Conservation (phyloP, 2,797 vertebrate genomes). For the Falco biarmicus region DNA sequence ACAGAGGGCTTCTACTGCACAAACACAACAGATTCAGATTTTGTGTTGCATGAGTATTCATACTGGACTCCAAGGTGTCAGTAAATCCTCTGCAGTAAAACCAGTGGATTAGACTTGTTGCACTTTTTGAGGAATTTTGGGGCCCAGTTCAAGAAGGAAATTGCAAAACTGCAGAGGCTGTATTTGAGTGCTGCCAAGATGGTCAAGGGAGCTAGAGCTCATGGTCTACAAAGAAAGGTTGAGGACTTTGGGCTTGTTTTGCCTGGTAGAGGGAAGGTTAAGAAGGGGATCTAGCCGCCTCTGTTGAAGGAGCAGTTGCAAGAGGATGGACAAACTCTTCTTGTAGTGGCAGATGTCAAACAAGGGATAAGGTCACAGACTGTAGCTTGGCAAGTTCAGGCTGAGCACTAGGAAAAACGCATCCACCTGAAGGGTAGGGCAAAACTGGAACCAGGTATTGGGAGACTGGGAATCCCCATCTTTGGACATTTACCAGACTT, state of each 20-base stretch:
- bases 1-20: background rate
- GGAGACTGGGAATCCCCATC: background rate
- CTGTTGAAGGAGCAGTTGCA: background rate
- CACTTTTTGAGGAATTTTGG: background rate
- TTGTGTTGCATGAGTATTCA: background rate
- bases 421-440: background rate
- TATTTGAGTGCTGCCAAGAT: background rate
- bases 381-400: background rate
- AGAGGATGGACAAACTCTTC: background rate
- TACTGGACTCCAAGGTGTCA: rapidly evolving
- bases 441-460: background rate
- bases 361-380: background rate
- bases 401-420: background rate
- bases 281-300: background rate
- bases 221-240: background rate
- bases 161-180: background rate
- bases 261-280: background rate
- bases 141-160: background rate
- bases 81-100: background rate
- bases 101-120: background rate
- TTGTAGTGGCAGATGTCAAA: background rate
- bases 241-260: background rate
- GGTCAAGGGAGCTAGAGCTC: background rate
- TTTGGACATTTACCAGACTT: background rate
- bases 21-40: background rate